Evolutionary conservation across 2,113 vertebrate species (phyloP).

Genomic region (Cyphomyrus discorhynchus): DNA sequence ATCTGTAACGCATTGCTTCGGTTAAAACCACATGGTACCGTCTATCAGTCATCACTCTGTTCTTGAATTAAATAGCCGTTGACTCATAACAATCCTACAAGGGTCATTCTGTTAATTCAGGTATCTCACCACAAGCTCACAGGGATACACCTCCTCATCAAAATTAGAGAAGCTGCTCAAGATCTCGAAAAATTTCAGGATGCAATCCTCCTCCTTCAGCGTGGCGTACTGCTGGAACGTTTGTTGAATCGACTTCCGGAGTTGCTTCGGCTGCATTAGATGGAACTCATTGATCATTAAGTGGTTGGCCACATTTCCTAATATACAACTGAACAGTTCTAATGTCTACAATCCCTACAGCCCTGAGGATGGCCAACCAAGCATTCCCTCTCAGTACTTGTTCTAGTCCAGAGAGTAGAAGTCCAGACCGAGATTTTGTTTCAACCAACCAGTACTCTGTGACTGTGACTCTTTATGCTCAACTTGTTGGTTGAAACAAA

Average conservation of each 20-base stretch:
- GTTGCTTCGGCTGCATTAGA: slow-evolving; percentile 62
- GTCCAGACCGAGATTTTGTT: no score
- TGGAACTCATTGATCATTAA: background rate
- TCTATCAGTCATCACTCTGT: background rate
- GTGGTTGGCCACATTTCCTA: background rate
- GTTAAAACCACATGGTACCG: background rate
- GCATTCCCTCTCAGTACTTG: background rate
- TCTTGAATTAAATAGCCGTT: background rate
- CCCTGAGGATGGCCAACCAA: background rate
- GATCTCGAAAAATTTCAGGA: slow-evolving; percentile 85
- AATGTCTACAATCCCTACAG: background rate
- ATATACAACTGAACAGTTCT: background rate
- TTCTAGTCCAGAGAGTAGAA: no score
- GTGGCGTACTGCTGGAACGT: slow-evolving; percentile 82
- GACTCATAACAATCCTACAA: background rate
- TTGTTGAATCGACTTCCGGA: slow-evolving; percentile 91
- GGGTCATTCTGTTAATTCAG: background rate
- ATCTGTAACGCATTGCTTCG: background rate
- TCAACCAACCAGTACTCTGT: no score
- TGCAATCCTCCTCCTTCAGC: slow-evolving; percentile 83
- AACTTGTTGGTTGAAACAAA: no score
- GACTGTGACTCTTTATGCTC: no score
- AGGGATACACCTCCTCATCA: slow-evolving; percentile 83
- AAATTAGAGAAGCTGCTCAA: slow-evolving; percentile 68
- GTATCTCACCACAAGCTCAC: slow-evolving; percentile 81